phyloP scores from a whole-genome alignment of 1,140 invertebrate genomes.

The Berghia stephanieae region DNA sequence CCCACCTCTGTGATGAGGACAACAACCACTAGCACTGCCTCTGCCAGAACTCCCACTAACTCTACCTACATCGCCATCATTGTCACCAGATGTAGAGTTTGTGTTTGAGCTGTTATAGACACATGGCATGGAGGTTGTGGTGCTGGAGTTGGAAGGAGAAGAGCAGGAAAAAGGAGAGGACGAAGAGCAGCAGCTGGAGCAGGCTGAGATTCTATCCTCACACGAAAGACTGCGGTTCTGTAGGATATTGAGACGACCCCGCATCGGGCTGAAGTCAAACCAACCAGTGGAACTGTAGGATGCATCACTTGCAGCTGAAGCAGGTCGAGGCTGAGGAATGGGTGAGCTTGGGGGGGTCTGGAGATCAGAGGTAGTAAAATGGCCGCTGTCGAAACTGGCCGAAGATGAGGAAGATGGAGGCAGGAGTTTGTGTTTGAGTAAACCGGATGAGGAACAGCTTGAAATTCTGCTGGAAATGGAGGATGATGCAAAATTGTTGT shows the following conservation, averaged over 20 bases:
- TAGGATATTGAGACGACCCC: constrained; percentile 42
- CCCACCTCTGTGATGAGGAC: no score
- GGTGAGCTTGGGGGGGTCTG: constrained; percentile 60
- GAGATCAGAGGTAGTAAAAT: constrained; percentile 45
- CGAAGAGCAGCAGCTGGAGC: no score
- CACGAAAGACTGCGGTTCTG: constrained; percentile 62
- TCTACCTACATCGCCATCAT: neutral
- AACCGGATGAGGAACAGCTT: constrained; percentile 32
- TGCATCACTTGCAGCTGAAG: constrained; percentile 51
- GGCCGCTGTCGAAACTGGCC: constrained; percentile 43
- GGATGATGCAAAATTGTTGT: no score
- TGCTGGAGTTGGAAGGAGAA: constrained; percentile 7
- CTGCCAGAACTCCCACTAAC: neutral
- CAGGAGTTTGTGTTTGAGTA: constrained; percentile 10
- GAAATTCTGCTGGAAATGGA: no score
- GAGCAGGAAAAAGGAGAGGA: no score
- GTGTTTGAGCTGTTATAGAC: constrained; percentile 30
- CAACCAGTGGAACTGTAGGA: constrained; percentile 45
- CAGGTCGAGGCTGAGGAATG: constrained; percentile 55
- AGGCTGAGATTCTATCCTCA: constrained; percentile 57
- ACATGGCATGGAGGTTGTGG: constrained; percentile 42
- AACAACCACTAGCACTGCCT: no score
- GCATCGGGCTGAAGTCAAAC: constrained; percentile 36
- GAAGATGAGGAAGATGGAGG: constrained; percentile 33
- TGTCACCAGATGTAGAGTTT: neutral